phyloP scores from a whole-genome alignment of 2,888 invertebrate genomes.

The Dysmachus trigonus region DNA sequence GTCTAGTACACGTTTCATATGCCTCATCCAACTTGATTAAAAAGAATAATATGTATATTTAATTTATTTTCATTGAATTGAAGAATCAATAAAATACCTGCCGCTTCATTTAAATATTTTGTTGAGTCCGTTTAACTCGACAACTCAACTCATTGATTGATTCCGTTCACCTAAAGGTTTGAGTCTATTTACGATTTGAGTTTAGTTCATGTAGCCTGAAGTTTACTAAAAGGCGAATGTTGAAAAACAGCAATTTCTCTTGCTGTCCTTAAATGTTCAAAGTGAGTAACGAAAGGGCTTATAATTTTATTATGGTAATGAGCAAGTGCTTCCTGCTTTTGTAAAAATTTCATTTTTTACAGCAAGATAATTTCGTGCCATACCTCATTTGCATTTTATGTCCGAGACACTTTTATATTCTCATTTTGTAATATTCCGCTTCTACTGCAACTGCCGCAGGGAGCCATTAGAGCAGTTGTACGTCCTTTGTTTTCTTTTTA shows the following conservation, averaged over 20 bases:
- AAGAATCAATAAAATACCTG: too few species aligned
- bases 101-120: too few species aligned
- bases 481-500: slow-evolving; percentile 17
- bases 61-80: too few species aligned
- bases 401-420: slow-evolving; percentile 27
- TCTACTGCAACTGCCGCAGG: slow-evolving; percentile 15
- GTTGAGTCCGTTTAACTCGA: too few species aligned
- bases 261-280: not conserved
- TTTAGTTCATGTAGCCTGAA: too few species aligned
- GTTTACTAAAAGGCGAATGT: too few species aligned
- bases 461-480: slow-evolving; percentile 20
- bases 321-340: not conserved
- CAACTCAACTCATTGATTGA: too few species aligned
- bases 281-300: not conserved
- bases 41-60: too few species aligned
- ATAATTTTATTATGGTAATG: slow-evolving; percentile 34
- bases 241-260: not conserved
- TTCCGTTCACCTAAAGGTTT: too few species aligned
- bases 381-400: slow-evolving; percentile 28
- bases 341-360: slow-evolving; percentile 22
- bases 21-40: too few species aligned
- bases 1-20: too few species aligned
- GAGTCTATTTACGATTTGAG: too few species aligned
- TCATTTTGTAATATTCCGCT: not conserved
- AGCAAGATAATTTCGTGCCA: slow-evolving; percentile 14